Conservation (phyloP, 2,113 vertebrate genomes). For the Grallaria varia region DNA sequence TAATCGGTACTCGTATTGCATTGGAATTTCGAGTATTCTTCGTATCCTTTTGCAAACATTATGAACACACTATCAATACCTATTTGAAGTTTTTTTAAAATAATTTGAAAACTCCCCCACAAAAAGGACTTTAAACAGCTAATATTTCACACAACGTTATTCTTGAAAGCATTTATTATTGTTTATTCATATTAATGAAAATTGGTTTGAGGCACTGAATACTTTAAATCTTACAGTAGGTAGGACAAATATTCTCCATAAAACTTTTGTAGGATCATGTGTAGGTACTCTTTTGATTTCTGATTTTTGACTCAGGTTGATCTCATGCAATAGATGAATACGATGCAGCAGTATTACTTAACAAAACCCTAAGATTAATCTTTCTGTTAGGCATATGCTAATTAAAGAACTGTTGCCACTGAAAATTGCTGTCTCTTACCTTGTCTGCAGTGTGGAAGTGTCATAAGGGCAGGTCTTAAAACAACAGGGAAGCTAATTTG, state of each 20-base stretch:
- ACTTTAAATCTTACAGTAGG: neutral
- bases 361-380: neutral
- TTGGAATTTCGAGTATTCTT: neutral
- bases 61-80: neutral
- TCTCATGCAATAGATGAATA: neutral
- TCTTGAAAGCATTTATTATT: neutral
- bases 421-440: neutral
- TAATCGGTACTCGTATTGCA: neutral
- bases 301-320: neutral
- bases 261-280: neutral
- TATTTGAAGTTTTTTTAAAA: neutral
- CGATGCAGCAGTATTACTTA: neutral
- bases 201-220: neutral
- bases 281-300: neutral
- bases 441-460: neutral
- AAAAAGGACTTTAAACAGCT: neutral
- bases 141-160: neutral
- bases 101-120: neutral
- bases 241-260: neutral
- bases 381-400: neutral
- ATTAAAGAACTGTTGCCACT: neutral
- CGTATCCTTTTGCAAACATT: neutral
- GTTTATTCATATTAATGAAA: neutral
- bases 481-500: neutral
- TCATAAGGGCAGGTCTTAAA: neutral